Evolutionary conservation across 2,113 vertebrate genomes (phyloP), one percentile per base, ranked within the genome.

Genomic region (Channa maculata): DNA sequence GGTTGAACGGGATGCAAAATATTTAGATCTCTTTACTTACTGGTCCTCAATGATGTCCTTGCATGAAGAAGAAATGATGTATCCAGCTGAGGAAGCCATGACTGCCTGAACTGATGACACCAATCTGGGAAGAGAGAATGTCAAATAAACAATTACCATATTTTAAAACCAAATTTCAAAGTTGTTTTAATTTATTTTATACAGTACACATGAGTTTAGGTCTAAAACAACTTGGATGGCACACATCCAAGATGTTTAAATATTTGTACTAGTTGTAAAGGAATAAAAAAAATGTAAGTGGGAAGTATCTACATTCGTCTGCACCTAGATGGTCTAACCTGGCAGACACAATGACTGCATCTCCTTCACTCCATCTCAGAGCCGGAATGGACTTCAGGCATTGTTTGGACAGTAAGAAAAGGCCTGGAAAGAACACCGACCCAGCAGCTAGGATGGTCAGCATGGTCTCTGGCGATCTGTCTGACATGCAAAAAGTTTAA

Each of bases 51-150:
- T 94, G 92, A 97, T 92, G 90, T 97, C 95, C 79, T 95, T 86
- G 88, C 96, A 96, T 88, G 95, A 96, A 12, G 95, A 93, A 84
- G 96, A 94, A 71, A 97, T 95, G 48, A 97, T 96, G 89, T 96
- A 96, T 64, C 96, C 96, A 14, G 96, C 96, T 2, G 95, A 95
- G 45, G 96, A 96, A 53, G 96, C 96, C 96, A 97, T 95, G 77
- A 97, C 93, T 11, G 96, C 96, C 86, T 97, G 96, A 71, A 97
- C 87, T 2, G 96, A 96, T 5, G 96, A 97, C 71, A 97, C 96
- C 80, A 97, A 90, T 90, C 96, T 97, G 73, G 6, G 38, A 57
- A 72, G 4, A 41, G 7, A 50, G 14, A 73, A 55, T 15, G 2
- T 41, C 7, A 46, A 51, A 8, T 12, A 44, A 45, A 57, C 4